Evolutionary conservation across 2,797 vertebrate species (phyloP).

Genomic region (Notoglanidium macrostoma): DNA sequence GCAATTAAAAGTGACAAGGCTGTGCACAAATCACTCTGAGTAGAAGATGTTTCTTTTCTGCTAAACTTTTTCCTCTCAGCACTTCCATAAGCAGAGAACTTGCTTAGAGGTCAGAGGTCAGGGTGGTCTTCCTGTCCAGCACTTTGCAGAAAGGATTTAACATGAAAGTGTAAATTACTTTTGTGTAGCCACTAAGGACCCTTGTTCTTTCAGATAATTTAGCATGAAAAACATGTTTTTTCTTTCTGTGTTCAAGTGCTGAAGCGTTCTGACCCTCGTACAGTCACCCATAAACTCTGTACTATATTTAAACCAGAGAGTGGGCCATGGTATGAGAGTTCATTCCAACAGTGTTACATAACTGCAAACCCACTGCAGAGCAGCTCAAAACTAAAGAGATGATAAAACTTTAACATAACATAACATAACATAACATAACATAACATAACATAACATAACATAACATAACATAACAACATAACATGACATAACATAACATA

Average conservation of each 20-base stretch:
- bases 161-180: constrained; percentile 19
- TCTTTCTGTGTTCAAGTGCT: background rate
- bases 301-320: constrained; percentile 24
- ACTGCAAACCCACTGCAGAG: background rate
- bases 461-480: background rate
- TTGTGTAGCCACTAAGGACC: background rate
- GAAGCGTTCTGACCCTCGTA: background rate
- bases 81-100: constrained; percentile 28
- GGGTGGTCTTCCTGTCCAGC: constrained; percentile 19
- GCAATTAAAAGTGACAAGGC: constrained; percentile 65
- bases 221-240: background rate
- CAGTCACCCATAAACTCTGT: background rate
- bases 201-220: background rate
- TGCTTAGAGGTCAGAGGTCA: constrained; percentile 23
- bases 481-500: no score
- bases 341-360: background rate
- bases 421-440: background rate
- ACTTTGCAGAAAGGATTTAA: constrained; percentile 19
- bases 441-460: background rate
- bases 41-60: constrained; percentile 40
- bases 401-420: background rate
- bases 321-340: constrained; percentile 9
- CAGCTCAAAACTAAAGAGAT: background rate
- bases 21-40: constrained; percentile 61
- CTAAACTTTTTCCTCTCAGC: constrained; percentile 35